Percentiles rank a stretch among this genome's conserved stretches.
Conservation (phyloP, 2,797 vertebrate species). For the Micrastur ruficollis region DNA sequence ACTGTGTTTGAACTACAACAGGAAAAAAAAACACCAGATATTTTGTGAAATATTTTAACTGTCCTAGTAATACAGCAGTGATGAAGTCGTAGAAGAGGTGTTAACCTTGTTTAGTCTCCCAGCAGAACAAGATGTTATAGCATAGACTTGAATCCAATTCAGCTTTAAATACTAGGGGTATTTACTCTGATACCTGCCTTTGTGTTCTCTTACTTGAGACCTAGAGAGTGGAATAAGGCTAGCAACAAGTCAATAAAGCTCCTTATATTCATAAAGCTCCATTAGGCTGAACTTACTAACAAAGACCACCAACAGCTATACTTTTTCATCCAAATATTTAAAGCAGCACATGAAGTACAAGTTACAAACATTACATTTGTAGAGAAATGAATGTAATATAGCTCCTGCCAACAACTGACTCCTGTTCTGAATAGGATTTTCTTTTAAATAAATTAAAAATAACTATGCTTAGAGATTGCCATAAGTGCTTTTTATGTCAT, state of each 20-base stretch:
- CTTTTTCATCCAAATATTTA: background rate
- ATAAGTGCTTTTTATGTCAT: conserved; percentile 36
- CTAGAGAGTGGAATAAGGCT: background rate
- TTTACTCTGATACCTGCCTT: background rate
- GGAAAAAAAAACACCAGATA: background rate
- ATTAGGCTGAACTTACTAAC: background rate
- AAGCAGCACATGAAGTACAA: background rate
- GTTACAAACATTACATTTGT: background rate
- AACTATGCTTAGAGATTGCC: background rate
- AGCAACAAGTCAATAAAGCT: background rate
- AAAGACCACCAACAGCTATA: background rate
- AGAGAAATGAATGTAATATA: background rate
- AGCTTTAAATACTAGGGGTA: background rate
- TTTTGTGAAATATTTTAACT: background rate
- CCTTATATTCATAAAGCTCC: background rate
- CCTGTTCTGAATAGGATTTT: background rate
- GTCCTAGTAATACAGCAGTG: background rate
- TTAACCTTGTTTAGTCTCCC: background rate
- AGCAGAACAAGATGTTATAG: background rate
- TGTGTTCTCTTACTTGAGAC: background rate
- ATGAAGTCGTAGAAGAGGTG: background rate
- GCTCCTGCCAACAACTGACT: conserved; percentile 17
- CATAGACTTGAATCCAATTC: background rate
- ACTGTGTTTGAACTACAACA: background rate
- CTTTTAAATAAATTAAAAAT: conserved; percentile 42